Base-by-base conservation (phyloP, 2,888 invertebrate genomes). In the Pomacea canaliculata region DNA sequence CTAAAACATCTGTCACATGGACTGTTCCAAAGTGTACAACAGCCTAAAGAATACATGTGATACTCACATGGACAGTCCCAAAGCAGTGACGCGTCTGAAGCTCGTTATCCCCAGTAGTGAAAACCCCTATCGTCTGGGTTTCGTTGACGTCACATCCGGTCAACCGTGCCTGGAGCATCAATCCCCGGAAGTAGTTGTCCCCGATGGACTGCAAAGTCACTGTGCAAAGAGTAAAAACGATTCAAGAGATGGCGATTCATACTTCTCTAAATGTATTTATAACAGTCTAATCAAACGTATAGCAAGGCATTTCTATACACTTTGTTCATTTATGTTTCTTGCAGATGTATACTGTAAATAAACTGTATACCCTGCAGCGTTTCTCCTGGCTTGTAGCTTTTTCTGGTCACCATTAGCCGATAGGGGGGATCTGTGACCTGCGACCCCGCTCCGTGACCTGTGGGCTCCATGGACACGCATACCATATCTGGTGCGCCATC, bases 51-150 rank as follows among this genome's bases (percentile, higher is more conserved):
- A 56, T 56, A 4, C 16, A 16, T 63, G 10, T 1, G 19, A 59
- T 56, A 78, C 80, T 67, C 63, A 82, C 82, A 27, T 80, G 82
- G 37, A 82, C 77, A 18, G 66, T 27, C 13, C 79, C 80, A 49
- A 82, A 79, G 70, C 82, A 82, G 67, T 82, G 82, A 19, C 70
- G 60, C 10, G 82, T 80, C 65, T 79, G 67, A 19, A 82, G 72
- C 37, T 76, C 75, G 23, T 65, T 60, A 76, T 79, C 78, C 16
- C 67, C 70, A 13, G 70, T 62, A n/a, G 80, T 80, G 69, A 82
- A 82, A 16, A 78, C 76, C 7, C 82, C 82, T n/a, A 82, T 37
- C 1, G 74, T 62, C 18, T 56, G 46, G 19, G 80, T 78, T 23
- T 27, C 48, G 71, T 80, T 82, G 51, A 77, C 71, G 23, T 76